These are phyloP conservation scores for Eutrigla gurnardus DNA, from an alignment of 2,797 vertebrate genomes.

Conservation along the genomic window DNA sequence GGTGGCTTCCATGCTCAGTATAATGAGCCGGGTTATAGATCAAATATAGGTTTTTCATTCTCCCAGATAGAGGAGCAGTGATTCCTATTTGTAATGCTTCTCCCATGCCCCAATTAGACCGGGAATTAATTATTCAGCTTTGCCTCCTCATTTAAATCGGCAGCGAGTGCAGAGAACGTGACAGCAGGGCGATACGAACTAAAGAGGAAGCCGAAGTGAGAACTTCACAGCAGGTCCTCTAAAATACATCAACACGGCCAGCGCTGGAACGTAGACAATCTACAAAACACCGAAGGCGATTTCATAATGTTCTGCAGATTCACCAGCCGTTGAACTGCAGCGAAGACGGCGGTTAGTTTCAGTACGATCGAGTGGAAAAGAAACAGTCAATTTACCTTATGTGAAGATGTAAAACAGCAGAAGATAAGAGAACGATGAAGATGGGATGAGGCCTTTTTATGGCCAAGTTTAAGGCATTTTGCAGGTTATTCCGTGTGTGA, in stretches of 20 bases:
- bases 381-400: too few species aligned
- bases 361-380: too few species aligned
- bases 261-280: background rate
- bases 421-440: too few species aligned
- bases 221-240: slow-evolving; percentile 12
- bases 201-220: slow-evolving; percentile 10
- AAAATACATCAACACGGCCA: background rate
- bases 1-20: background rate
- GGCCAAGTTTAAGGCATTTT: too few species aligned
- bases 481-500: background rate
- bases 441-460: too few species aligned
- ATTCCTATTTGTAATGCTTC: slow-evolving; percentile 64
- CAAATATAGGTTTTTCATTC: slow-evolving; percentile 44
- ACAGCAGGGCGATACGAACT: slow-evolving; percentile 31
- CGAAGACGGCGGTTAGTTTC: too few species aligned
- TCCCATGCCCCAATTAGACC: slow-evolving; percentile 63
- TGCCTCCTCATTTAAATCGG: slow-evolving; percentile 22
- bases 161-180: slow-evolving; percentile 18
- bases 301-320: slow-evolving; percentile 1
- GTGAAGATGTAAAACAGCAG: too few species aligned
- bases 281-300: slow-evolving; percentile 5
- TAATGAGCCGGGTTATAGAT: slow-evolving; percentile 2
- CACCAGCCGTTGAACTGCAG: too few species aligned
- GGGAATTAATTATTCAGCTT: slow-evolving; percentile 71
- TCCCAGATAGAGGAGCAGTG: slow-evolving; percentile 23